Conservation (phyloP, 2,888 invertebrate species). For the Brachylomia viminalis region DNA sequence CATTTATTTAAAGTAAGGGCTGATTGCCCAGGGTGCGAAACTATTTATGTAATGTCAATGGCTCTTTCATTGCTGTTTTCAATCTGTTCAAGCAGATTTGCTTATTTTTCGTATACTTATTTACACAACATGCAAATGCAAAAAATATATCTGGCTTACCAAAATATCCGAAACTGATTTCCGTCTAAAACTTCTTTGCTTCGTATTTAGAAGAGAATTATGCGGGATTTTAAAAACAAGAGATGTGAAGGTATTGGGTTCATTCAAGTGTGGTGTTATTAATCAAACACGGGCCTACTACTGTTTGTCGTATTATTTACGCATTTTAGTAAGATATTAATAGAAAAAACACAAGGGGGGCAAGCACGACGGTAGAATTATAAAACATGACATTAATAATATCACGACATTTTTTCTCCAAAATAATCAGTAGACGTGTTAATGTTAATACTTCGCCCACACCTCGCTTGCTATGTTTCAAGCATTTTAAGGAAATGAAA, state of each 20-base stretch:
- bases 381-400: background rate
- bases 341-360: no score
- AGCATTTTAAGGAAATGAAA: background rate
- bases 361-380: background rate
- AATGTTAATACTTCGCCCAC: background rate
- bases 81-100: background rate
- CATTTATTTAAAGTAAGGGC: background rate
- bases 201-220: slow-evolving; percentile 28
- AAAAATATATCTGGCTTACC: background rate
- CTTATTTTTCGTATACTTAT: background rate
- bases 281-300: slow-evolving; percentile 44
- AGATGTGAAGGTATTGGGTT: slow-evolving; percentile 41
- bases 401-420: background rate
- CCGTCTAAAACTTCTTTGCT: background rate
- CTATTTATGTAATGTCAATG: background rate
- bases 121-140: background rate
- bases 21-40: background rate
- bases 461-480: background rate
- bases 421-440: background rate
- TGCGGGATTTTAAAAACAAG: slow-evolving; percentile 28
- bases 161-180: slow-evolving; percentile 1
- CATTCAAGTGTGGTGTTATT: slow-evolving; percentile 64
- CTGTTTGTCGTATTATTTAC: slow-evolving; percentile 19
- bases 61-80: background rate
- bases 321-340: background rate